Evolutionary conservation across 2,888 invertebrate genomes (phyloP), one percentile per base, ranked within the genome.

Genomic region (Plagodis pulveraria): DNA sequence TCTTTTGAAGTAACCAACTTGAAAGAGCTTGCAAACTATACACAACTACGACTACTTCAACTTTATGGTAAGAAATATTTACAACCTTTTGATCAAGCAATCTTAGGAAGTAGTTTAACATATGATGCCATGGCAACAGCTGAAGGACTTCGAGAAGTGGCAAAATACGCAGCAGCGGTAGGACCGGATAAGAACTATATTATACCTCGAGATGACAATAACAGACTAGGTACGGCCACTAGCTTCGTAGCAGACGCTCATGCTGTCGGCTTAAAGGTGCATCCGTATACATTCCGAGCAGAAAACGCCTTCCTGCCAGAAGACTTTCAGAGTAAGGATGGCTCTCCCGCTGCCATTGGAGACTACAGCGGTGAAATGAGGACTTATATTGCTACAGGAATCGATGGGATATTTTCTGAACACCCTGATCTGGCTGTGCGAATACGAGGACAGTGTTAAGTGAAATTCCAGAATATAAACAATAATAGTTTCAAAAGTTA

Each of bases 1-100:
- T 91, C 91, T 0, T 91, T 91, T 70, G 91, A 92, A 77, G 83
- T 91, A 2, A 83, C 65, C 34, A 92, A 92, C 63, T 79, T 92
- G 35, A 89, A 81, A 51, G 83, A 89, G 62, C 69, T 92, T 2
- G 87, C 79, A 50, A 76, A 71, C 46, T 72, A 91, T 40, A 90
- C 91, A 12, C 78, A 81, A 58, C 75, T 92, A 10, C 77, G 84
- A 50, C 73, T 92, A 32, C 72, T 91, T 49, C 91, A 92, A 61
- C 70, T 81, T 46, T 76, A 74, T 36, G 67, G 69, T 6, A 73
- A 67, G 40, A 42, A 50, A 22, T 41, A 60, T n/a, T 46, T 32
- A 6, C 84, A 76, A 53, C 91, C 91, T 2, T 80, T 78, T 34
- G 91, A 92, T 56, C 91, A 91, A 72, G 56, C 63, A n/a, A 66